Evolutionary conservation across 2,113 vertebrate genomes (phyloP), one percentile per base, ranked within the genome.

Genomic region (Centropus unirufus): DNA sequence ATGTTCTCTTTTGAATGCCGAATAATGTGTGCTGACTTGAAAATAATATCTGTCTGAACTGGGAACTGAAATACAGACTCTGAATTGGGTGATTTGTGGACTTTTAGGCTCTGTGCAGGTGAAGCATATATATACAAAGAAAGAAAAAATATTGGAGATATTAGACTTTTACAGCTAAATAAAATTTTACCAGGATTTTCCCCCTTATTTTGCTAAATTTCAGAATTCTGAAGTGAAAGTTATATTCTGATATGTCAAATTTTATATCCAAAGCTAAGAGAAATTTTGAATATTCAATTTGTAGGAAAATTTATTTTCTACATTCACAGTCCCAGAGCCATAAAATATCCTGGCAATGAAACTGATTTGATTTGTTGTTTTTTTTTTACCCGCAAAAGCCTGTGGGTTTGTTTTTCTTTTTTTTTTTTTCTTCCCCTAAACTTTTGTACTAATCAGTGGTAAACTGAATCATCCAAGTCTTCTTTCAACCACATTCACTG

Each of bases 401-500:
- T 79, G 9, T 30, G 30, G 9, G 8, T 47, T 46, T 30, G 8
- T 4, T 63, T 49, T 40, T 10, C 2, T 52, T 61, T 29, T 3
- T 36, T 36, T 36, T 21, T 32, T 36, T 21, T 51, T 17, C 4
- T 72, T 52, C 20, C 26, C 32, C 14, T 6, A 51, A 40, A 8
- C 2, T 7, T 1, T 90, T 55, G 63, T 26, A 23, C 21, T 84
- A 2, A 22, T 24, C 11, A 10, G 14, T 73, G 40, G 3, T 32
- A 90, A 86, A 47, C 12, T 54, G 22, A 30, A 57, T 57, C 54
- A 32, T 32, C 29, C 17, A 32, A 17, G 30, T 19, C 29, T 57
- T 30, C 54, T 57, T 57, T 59, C 30, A 14, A 0, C 58, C 13
- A 10, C 0, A 0, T 32, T 89, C 44, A 20, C 2, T n/a, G n/a